Percentiles rank a stretch among this genome's conserved stretches.
These are phyloP conservation scores for Argynnis bischoffii DNA, from an alignment of 2,888 invertebrate genomes.

Conservation along the genomic window DNA sequence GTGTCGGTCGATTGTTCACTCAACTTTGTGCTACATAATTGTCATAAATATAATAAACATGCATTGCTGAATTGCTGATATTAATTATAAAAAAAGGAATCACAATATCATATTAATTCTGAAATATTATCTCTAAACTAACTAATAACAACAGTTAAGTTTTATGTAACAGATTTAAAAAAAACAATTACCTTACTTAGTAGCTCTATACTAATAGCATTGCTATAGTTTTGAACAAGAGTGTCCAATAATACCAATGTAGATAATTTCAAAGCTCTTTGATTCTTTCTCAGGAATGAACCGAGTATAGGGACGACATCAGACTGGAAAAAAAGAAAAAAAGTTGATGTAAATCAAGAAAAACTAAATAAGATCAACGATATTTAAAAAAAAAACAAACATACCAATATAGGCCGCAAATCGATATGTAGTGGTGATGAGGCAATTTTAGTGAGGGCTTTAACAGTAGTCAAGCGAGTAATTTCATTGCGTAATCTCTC, in stretches of 20 bases:
- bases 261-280: conserved; percentile 95
- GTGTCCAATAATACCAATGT: conserved; percentile 95
- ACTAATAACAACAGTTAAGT: neutral
- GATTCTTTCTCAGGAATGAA: conserved; percentile 97
- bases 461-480: conserved; percentile 97
- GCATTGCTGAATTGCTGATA: too few relatives aligned
- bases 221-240: conserved; percentile 93
- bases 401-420: conserved; percentile 89
- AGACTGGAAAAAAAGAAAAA: conserved; percentile 73
- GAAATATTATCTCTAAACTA: neutral
- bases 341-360: neutral
- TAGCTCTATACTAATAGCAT: conserved; percentile 86
- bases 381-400: conserved; percentile 40
- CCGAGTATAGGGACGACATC: conserved; percentile 96
- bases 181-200: conserved; percentile 83
- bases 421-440: conserved; percentile 94
- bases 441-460: conserved; percentile 96
- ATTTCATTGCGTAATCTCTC: conserved; percentile 98
- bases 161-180: neutral
- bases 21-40: too few relatives aligned
- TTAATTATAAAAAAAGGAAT: too few relatives aligned
- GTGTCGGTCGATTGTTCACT: too few relatives aligned
- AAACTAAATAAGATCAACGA: neutral
- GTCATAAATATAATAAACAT: too few relatives aligned
- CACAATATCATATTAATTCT: neutral